Evolutionary conservation across 1,140 invertebrate genomes (phyloP).

Genomic region (roundworm (Caenorhabditis elegans)): WBcel235 BX284602.5:4960501-4961000

Average conservation of each 20-base stretch:
- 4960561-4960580: neutral
- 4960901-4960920: too few relatives aligned
- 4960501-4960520: too few relatives aligned
- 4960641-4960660: neutral
- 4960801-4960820: conserved; percentile 23
- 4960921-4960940: too few relatives aligned
- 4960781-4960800: neutral
- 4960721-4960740: conserved; percentile 15
- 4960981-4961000: too few relatives aligned
- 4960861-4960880: too few relatives aligned
- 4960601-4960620: neutral
- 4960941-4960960: too few relatives aligned
- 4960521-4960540: neutral
- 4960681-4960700: neutral
- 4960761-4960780: neutral
- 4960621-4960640: neutral
- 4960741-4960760: conserved; percentile 12
- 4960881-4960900: too few relatives aligned
- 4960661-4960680: neutral
- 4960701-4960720: neutral
- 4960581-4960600: neutral
- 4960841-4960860: neutral
- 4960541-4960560: neutral
- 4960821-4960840: neutral
- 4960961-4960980: too few relatives aligned